Percentiles rank a stretch among this genome's conserved stretches.
These are phyloP conservation scores for Alviniconcha marisindica DNA, from an alignment of 1,140 invertebrate genomes.

Conservation along the genomic window DNA sequence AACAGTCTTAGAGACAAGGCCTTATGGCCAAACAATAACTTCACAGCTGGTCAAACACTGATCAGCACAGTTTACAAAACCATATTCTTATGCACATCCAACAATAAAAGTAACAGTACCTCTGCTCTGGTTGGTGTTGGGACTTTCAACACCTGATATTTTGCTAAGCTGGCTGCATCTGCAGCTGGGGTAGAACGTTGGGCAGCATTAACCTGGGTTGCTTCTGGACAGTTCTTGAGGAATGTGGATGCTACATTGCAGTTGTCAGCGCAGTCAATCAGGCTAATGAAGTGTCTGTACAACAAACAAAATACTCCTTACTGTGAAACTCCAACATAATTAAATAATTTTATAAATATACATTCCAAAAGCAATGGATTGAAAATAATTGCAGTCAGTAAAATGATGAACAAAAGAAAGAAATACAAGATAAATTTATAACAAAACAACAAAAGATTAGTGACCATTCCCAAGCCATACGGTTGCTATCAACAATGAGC, in stretches of 20 bases:
- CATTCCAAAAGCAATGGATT: not conserved
- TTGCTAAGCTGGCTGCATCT: not conserved
- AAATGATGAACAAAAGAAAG: not conserved
- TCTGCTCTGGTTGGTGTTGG: not conserved
- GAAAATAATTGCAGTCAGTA: not conserved
- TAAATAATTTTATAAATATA: not conserved
- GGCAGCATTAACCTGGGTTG: not conserved
- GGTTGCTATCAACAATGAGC: no score
- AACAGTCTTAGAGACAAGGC: no score
- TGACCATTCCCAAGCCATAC: no score
- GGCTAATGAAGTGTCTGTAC: not conserved
- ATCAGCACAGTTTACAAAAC: no score
- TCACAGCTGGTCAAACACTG: no score
- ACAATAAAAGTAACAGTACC: no score
- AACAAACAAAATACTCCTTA: not conserved
- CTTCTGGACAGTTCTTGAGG: not conserved
- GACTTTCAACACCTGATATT: not conserved
- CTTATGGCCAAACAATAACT: no score
- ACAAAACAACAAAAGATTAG: not conserved
- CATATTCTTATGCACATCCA: no score
- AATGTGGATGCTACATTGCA: not conserved
- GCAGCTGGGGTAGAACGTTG: not conserved
- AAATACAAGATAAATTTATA: not conserved
- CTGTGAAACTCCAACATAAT: not conserved
- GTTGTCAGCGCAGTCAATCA: conserved; percentile 9